Evolutionary conservation across 2,113 vertebrate genomes (phyloP), one percentile per base, ranked within the genome.

Genomic region (Tinamus guttatus): DNA sequence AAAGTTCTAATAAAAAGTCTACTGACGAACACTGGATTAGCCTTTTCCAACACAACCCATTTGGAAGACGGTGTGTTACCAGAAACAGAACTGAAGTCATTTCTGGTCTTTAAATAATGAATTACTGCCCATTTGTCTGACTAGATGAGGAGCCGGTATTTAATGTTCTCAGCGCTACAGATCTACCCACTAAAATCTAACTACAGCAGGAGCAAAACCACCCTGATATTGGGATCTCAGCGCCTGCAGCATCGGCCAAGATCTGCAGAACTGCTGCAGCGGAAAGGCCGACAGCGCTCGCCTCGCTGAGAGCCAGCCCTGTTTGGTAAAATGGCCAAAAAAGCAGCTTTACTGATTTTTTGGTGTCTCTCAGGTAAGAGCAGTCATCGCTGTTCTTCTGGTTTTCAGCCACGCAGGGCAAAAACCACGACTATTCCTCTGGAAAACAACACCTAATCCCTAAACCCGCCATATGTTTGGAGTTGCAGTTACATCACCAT

Each of bases 261-360:
- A 77, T 86, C 40, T 41, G 81, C 85, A 77, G 71, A 91, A 92
- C 7, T 94, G 60, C 68, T 1, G 4, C 68, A 74, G 70, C 47
- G 2, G 2, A 45, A 86, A 68, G 78, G 77, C 64, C 41, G 86
- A 65, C 81, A 52, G 86, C 60, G 75, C 62, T 64, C 36, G 41
- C 70, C 84, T 81, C 7, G 2, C 51, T 36, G 78, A 89, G 74
- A 92, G 87, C 89, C 68, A 82, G 7, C 84, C 74, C 58, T 81
- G 47, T 60, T 27, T 90, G 52, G 59, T 64, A 86, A 89, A 94
- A 78, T 12, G 62, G 38, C 21, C 43, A 92, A 69, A 91, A 95
- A 97, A 96, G 86, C 89, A 89, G 81, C 77, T 92, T 87, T 94
- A 63, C 47, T 81, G 2, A 41, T 74, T 76, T 92, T 70, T 45